Percentiles rank a stretch among this genome's conserved stretches.
Evolutionary conservation across 2,797 vertebrate genomes (phyloP).

Genomic region (Paratrypauchen microcephalus): DNA sequence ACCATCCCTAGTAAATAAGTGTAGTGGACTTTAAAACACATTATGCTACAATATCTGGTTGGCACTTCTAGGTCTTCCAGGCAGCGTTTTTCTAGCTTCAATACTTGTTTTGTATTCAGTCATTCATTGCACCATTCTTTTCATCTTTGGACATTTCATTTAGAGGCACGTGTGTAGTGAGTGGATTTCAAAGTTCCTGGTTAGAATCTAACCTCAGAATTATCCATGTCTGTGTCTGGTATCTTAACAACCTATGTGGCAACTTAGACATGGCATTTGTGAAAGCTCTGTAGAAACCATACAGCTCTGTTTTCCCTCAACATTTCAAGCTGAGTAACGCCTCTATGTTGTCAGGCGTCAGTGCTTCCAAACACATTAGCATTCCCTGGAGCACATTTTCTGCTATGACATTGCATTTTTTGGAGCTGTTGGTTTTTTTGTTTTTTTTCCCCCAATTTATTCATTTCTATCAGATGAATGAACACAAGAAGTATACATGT

Average conservation of each 20-base stretch:
- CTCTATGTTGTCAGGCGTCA: not conserved
- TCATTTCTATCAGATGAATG: too few relatives aligned
- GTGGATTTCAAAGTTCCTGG: not conserved
- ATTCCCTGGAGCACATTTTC: not conserved
- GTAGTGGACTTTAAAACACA: not conserved
- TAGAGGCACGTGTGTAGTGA: not conserved
- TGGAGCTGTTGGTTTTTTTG: too few relatives aligned
- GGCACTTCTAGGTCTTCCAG: too few relatives aligned
- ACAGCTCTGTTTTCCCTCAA: not conserved
- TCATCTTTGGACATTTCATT: not conserved
- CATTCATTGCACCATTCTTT: not conserved
- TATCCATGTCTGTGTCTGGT: slow-evolving; percentile 6
- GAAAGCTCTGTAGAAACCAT: not conserved
- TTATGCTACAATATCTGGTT: not conserved
- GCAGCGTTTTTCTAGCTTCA: not conserved
- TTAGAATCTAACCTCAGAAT: slow-evolving; percentile 3
- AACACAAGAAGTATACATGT: too few relatives aligned
- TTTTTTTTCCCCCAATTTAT: too few relatives aligned
- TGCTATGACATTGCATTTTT: not conserved
- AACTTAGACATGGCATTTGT: not conserved
- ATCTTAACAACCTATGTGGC: slow-evolving; percentile 4
- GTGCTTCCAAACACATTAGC: slow-evolving; percentile 18
- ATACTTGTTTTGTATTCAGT: not conserved
- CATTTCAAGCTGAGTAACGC: slow-evolving; percentile 3
- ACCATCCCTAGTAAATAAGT: too few relatives aligned